Evolutionary conservation across 2,888 invertebrate genomes (phyloP).

Genomic region (Drosophila putrida): DNA sequence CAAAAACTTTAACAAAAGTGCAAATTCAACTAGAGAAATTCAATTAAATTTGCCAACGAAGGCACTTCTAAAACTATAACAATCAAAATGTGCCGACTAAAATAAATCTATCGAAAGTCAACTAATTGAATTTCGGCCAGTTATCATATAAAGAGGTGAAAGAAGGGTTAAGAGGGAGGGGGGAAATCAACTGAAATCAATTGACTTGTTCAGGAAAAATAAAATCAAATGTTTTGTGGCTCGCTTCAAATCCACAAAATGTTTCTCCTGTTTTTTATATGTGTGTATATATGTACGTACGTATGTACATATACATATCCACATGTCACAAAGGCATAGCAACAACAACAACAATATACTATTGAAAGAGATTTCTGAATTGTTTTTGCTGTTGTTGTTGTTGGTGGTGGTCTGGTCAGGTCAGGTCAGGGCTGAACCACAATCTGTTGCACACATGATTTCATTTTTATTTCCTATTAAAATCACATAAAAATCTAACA

Average conservation of each 20-base stretch:
- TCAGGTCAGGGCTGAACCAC: slow-evolving; percentile 46
- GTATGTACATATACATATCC: slow-evolving; percentile 14
- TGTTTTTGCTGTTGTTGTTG: slow-evolving; percentile 28
- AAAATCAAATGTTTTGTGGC: slow-evolving; percentile 76
- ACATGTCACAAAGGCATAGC: slow-evolving; percentile 53
- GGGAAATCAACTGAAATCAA: slow-evolving; percentile 36
- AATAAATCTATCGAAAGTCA: slow-evolving; percentile 54
- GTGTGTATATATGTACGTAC: background rate
- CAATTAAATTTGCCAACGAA: slow-evolving; percentile 33
- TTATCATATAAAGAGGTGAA: slow-evolving; percentile 7
- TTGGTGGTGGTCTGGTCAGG: slow-evolving; percentile 27
- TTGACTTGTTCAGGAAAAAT: slow-evolving; percentile 35
- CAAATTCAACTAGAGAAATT: slow-evolving; percentile 14
- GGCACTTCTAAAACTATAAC: slow-evolving; percentile 43
- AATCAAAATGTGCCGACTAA: slow-evolving; percentile 32
- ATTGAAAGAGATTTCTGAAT: slow-evolving; percentile 37
- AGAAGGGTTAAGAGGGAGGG: background rate
- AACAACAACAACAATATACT: slow-evolving; percentile 34
- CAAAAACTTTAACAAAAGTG: slow-evolving; percentile 22
- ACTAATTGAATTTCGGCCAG: slow-evolving; percentile 67
- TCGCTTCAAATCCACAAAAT: slow-evolving; percentile 66
- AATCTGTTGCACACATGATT: slow-evolving; percentile 81
- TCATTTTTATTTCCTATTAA: slow-evolving; percentile 81
- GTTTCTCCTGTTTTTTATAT: slow-evolving; percentile 20
- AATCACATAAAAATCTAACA: slow-evolving; percentile 78